Base-by-base conservation (phyloP, 2,113 vertebrate genomes). In the Gadus chalcogrammus region DNA sequence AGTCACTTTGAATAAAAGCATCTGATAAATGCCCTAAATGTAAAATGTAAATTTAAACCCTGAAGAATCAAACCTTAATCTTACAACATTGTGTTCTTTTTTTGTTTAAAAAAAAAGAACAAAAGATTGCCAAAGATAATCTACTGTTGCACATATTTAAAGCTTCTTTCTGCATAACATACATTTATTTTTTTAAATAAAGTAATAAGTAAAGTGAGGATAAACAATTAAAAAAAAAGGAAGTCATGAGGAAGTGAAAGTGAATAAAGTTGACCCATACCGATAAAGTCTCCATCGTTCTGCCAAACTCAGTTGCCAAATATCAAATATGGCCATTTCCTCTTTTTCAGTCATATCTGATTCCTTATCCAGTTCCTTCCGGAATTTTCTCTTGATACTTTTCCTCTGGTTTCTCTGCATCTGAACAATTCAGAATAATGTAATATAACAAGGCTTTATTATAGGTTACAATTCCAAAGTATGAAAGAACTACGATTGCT, bases 221-320 rank as follows among this genome's bases (percentile, higher is more conserved):
- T 1, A 35, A 52, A 42, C 6, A 4, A 35, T 35, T 0, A 20
- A 55, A 42, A 64, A 20, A 0, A 35, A 68, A 65, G 31, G 5
- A 20, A 20, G n/a, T 6, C 60, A 8, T 3, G 6, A 52, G 15
- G 5, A 74, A 18, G 35, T 31, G 35, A 59, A 56, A 69, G 11
- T 61, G 3, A 61, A 15, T 72, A 80, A 16, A 65, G 69, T 69
- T 88, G 8, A n/a, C 17, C 17, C 55, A 16, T 16, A 99, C 97
- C 97, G 94, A 88, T 99, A 99, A 64, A 98, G 94, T 78, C 75
- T 92, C 96, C 95, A 98, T 79, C 94, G 93, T 55, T 95, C 92
- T 58, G 15, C 80, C 59, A 89, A 73, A 59, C 80, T 81, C 35
- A 99, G 91, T 4, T 73, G 82, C 96, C 96, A 98, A 62, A 98